Evolutionary conservation across 2,113 vertebrate genomes (phyloP).

Genomic region (Xiphophorus maculatus): DNA sequence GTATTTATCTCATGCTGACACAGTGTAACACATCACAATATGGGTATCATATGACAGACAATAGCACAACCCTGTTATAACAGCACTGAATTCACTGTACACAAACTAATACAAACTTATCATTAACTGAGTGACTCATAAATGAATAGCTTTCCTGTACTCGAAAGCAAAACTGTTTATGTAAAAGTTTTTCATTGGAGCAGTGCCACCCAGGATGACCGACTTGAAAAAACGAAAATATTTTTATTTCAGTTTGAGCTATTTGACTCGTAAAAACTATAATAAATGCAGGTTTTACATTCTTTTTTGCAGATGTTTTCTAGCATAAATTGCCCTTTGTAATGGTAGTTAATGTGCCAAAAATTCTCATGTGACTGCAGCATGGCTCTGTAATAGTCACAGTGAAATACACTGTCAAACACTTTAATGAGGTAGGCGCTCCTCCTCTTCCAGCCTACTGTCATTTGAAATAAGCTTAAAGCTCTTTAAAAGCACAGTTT

Average conservation of each 20-base stretch:
- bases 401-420: conserved; percentile 3
- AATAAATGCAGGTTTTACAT: not conserved
- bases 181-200: conserved; percentile 6
- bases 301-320: not conserved
- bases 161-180: conserved; percentile 38
- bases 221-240: not conserved
- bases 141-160: conserved; percentile 34
- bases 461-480: conserved; percentile 18
- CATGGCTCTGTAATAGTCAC: conserved; percentile 4
- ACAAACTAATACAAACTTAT: conserved; percentile 46
- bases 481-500: not conserved
- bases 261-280: not conserved
- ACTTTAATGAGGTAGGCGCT: not conserved
- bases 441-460: not conserved
- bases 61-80: conserved; percentile 61
- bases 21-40: conserved; percentile 22
- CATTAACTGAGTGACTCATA: conserved; percentile 55
- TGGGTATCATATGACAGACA: conserved; percentile 31
- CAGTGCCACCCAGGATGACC: conserved; percentile 1
- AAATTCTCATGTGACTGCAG: not conserved
- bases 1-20: conserved; percentile 1
- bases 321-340: not conserved
- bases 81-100: conserved; percentile 29
- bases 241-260: not conserved
- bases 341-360: not conserved